Base-by-base conservation (phyloP, 2,888 invertebrate species). In the Nematopogon swammerdamellus region DNA sequence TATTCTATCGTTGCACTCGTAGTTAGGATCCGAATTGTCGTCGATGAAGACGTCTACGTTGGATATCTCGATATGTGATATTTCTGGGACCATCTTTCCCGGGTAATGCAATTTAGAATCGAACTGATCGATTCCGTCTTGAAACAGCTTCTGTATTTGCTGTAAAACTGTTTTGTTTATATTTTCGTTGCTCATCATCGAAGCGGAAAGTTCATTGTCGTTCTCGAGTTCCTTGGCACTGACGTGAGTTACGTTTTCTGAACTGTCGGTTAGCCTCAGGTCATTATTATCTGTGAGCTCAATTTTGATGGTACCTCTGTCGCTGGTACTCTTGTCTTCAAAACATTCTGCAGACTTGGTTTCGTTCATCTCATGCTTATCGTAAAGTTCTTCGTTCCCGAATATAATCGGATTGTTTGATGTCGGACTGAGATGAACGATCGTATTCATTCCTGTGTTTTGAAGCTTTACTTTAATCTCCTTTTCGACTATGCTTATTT, bases 391-490 rank as follows among this genome's bases (percentile, higher is more conserved):
- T 53, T 72, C 73, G 57, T 77, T 77, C 3, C 77, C 77, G 53
- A 77, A 76, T 55, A 80, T 79, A 18, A 79, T 79, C 57, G 72
- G 76, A 53, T 79, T 70, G 56, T 77, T 79, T 18, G 79, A 76
- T 16, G 75, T 75, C 2, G 77, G 77, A 51, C 77, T 77, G 45
- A 77, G 60, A 55, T 79, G 80, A n/a, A 77, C 77, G 47, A 77
- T 71, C 0, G 77, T 77, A 50, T 77, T 77, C 2, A 80, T 74
- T 19, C 73, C 79, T 2, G 76, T 70, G 55, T 79, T 77, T 56
- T 80, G 80, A 49, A 80, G 56, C 51, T 72, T 76, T 2, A 80
- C 76, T 59, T 80, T 80, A 48, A 80, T 80, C 62, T 80, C 79
- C 57, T 80, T 80, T 56, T 80, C 80, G 19, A 80, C 68, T 2